Percentiles rank a stretch among this genome's conserved stretches.
Evolutionary conservation across 2,888 invertebrate species (phyloP).

Genomic region (Isotomurus palustris): DNA sequence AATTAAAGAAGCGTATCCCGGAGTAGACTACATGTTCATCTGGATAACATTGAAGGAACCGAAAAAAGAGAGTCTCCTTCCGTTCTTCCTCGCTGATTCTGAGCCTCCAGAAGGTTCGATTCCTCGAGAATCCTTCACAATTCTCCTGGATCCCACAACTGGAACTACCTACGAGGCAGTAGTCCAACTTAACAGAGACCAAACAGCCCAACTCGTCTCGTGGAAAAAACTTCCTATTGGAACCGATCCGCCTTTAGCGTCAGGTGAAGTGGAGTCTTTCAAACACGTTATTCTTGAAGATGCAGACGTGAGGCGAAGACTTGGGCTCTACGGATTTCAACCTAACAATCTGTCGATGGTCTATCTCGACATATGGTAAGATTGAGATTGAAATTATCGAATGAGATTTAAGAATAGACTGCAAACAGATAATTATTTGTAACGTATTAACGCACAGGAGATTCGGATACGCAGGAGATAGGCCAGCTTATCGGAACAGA

Average conservation of each 20-base stretch:
- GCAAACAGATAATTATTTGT: too few relatives aligned
- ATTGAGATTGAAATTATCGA: too few relatives aligned
- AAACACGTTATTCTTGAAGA: too few relatives aligned
- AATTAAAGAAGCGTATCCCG: not conserved
- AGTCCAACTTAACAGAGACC: too few relatives aligned
- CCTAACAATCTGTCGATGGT: not conserved
- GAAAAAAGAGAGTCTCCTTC: conserved; percentile 11
- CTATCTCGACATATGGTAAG: not conserved
- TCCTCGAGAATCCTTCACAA: conserved; percentile 15
- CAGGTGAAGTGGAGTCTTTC: too few relatives aligned
- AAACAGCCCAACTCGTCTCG: conserved; percentile 6
- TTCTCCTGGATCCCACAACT: conserved; percentile 5
- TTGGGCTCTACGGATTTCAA: too few relatives aligned
- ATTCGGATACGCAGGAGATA: conserved; percentile 8
- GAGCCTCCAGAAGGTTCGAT: conserved; percentile 2
- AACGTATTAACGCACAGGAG: too few relatives aligned
- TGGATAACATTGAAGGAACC: conserved; percentile 24
- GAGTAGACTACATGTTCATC: conserved; percentile 15
- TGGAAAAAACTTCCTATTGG: conserved; percentile 1
- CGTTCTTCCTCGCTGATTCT: conserved; percentile 7
- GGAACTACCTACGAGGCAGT: conserved; percentile 8
- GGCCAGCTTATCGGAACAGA: not conserved
- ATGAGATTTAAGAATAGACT: too few relatives aligned
- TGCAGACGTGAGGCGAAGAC: too few relatives aligned
- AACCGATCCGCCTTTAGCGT: not conserved